Percentiles rank a stretch among this genome's conserved stretches.
Conservation (phyloP, 2,797 vertebrate genomes). For the Danio tinwini region DNA sequence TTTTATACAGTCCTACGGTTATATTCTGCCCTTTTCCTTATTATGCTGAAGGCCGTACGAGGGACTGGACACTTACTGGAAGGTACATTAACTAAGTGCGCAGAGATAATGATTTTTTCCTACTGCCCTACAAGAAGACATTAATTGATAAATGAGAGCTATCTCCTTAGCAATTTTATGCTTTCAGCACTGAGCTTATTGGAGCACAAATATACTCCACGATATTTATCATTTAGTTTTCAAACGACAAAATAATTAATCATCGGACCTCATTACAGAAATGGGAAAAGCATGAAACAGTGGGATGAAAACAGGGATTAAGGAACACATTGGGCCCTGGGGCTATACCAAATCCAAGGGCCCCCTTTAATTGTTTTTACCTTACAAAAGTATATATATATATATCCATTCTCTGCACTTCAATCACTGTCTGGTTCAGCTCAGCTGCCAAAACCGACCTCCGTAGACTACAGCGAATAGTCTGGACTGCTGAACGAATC, state of each 20-base stretch:
- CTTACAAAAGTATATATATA: no score
- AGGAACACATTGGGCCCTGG: no score
- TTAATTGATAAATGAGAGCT: slow-evolving; percentile 67
- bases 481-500: no score
- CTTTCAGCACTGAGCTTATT: slow-evolving; percentile 59
- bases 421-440: no score
- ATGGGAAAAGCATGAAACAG: slow-evolving; percentile 26
- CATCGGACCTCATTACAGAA: slow-evolving; percentile 48
- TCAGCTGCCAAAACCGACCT: no score
- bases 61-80: slow-evolving; percentile 58
- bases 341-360: no score
- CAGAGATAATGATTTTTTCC: slow-evolving; percentile 64
- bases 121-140: slow-evolving; percentile 57
- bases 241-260: slow-evolving; percentile 63
- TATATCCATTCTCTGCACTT: no score
- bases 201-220: slow-evolving; percentile 60
- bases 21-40: slow-evolving; percentile 54
- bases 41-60: slow-evolving; percentile 35
- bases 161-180: slow-evolving; percentile 60
- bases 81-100: slow-evolving; percentile 61
- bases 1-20: slow-evolving; percentile 46
- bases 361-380: no score
- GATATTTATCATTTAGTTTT: slow-evolving; percentile 61
- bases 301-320: slow-evolving; percentile 29
- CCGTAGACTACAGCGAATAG: no score